Evolutionary conservation across 2,888 invertebrate genomes (phyloP).

Genomic region (Chaetoderma sp.): DNA sequence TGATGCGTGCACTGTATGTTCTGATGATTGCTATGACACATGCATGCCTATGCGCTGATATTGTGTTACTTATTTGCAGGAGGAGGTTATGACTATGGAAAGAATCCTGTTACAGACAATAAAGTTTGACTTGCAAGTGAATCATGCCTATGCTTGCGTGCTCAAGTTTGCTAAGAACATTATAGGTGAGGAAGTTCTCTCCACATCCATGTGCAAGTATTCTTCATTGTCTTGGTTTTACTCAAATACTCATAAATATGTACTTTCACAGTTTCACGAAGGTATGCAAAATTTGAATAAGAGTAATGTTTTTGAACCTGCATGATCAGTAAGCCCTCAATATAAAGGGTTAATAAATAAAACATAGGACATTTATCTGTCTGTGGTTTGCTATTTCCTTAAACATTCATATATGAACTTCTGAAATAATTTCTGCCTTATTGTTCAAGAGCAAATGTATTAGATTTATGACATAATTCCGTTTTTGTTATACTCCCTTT

Average conservation of each 20-base stretch:
- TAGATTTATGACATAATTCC: too few species aligned
- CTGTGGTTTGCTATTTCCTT: too few species aligned
- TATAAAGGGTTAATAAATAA: too few species aligned
- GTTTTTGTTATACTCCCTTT: too few species aligned
- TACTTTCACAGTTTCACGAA: too few species aligned
- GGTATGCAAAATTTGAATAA: too few species aligned
- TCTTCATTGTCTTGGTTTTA: not conserved
- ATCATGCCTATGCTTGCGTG: conserved; percentile 95
- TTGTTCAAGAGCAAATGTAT: too few species aligned
- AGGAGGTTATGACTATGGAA: conserved; percentile 92
- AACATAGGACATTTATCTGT: too few species aligned
- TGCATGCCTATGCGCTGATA: not conserved
- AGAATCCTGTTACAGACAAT: conserved; percentile 96
- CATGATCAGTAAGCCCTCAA: not conserved
- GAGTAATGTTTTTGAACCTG: not conserved
- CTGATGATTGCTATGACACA: too few species aligned
- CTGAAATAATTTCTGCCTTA: too few species aligned
- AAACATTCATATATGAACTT: too few species aligned
- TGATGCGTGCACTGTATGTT: too few species aligned
- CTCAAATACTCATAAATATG: not conserved
- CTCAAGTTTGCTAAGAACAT: conserved; percentile 93
- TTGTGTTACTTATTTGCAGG: conserved; percentile 69
- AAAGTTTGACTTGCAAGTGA: conserved; percentile 97
- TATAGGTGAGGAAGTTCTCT: conserved; percentile 74
- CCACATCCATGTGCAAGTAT: not conserved